Percentiles rank a stretch among this genome's conserved stretches.
Evolutionary conservation across 2,797 vertebrate genomes (phyloP).

Genomic region (Antennarius maculatus): DNA sequence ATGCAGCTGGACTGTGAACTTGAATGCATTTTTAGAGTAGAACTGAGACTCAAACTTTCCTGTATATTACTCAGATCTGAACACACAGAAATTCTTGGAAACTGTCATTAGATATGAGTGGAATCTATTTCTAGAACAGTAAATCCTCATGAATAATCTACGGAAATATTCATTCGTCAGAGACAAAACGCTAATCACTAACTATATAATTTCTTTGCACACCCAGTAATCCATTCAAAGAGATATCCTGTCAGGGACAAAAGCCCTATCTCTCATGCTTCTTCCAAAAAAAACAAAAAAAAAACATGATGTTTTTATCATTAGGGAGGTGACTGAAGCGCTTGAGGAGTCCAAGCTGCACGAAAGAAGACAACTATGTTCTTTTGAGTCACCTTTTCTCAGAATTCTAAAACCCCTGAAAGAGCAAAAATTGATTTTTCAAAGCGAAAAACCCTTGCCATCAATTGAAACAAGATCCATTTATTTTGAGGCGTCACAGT

Average conservation of each 20-base stretch:
- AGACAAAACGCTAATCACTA: slow-evolving; percentile 13
- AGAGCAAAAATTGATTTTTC: slow-evolving; percentile 1
- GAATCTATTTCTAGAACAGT: slow-evolving; percentile 21
- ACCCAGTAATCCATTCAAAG: slow-evolving; percentile 15
- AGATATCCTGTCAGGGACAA: slow-evolving; percentile 16
- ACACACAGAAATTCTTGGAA: slow-evolving; percentile 14
- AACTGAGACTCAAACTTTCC: slow-evolving; percentile 30
- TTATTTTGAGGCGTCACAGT: slow-evolving; percentile 7
- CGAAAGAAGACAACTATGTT: slow-evolving; percentile 18
- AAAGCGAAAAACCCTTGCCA: not conserved
- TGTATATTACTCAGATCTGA: slow-evolving; percentile 13
- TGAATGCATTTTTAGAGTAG: slow-evolving; percentile 41
- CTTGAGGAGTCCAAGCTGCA: slow-evolving; percentile 1
- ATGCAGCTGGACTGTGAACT: slow-evolving; percentile 36
- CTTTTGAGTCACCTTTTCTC: slow-evolving; percentile 8
- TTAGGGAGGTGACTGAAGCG: slow-evolving; percentile 18
- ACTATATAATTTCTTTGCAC: slow-evolving; percentile 14
- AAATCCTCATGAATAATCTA: slow-evolving; percentile 27
- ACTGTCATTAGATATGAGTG: slow-evolving; percentile 21
- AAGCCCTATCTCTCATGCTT: slow-evolving; percentile 1
- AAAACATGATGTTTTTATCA: slow-evolving; percentile 20
- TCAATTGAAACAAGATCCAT: slow-evolving; percentile 17
- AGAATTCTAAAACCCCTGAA: slow-evolving; percentile 12
- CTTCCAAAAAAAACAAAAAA: not conserved
- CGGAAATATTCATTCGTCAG: slow-evolving; percentile 9